phyloP scores from a whole-genome alignment of 1,140 invertebrate genomes.

The Drosophila prosaltans region DNA sequence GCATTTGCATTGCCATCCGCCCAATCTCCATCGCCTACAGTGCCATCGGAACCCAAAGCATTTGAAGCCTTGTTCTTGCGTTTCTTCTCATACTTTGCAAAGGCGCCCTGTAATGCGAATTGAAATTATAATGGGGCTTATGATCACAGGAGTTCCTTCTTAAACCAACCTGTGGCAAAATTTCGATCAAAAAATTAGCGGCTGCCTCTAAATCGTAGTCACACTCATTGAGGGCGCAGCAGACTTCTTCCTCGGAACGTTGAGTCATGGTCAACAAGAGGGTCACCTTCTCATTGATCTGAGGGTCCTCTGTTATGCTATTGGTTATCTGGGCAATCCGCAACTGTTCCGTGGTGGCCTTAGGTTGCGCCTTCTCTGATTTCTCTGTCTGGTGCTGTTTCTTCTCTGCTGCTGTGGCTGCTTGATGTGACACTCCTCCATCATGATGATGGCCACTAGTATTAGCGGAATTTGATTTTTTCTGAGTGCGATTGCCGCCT shows the following conservation, averaged over 20 bases:
- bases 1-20: slow-evolving; percentile 83
- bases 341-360: slow-evolving; percentile 85
- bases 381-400: slow-evolving; percentile 82
- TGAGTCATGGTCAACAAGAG: slow-evolving; percentile 92
- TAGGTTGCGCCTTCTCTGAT: slow-evolving; percentile 79
- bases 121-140: not conserved
- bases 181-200: slow-evolving; percentile 90
- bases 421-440: slow-evolving; percentile 55
- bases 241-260: slow-evolving; percentile 91
- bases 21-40: slow-evolving; percentile 83
- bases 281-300: slow-evolving; percentile 89
- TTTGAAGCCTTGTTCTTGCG: slow-evolving; percentile 90
- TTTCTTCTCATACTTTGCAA: slow-evolving; percentile 93
- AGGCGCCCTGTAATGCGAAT: slow-evolving; percentile 85
- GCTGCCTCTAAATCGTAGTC: slow-evolving; percentile 91
- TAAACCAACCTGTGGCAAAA: slow-evolving; percentile 84
- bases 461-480: slow-evolving; percentile 78
- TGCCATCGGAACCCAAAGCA: slow-evolving; percentile 78
- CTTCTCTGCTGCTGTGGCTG: slow-evolving; percentile 50
- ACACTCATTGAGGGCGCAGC: slow-evolving; percentile 91
- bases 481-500: slow-evolving; percentile 76
- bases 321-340: slow-evolving; percentile 89
- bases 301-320: slow-evolving; percentile 86
- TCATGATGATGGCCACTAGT: slow-evolving; percentile 55
- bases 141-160: slow-evolving; percentile 41